These are phyloP conservation scores for Tanytarsus gracilentus DNA, from an alignment of 2,888 invertebrate genomes.

Conservation along the genomic window DNA sequence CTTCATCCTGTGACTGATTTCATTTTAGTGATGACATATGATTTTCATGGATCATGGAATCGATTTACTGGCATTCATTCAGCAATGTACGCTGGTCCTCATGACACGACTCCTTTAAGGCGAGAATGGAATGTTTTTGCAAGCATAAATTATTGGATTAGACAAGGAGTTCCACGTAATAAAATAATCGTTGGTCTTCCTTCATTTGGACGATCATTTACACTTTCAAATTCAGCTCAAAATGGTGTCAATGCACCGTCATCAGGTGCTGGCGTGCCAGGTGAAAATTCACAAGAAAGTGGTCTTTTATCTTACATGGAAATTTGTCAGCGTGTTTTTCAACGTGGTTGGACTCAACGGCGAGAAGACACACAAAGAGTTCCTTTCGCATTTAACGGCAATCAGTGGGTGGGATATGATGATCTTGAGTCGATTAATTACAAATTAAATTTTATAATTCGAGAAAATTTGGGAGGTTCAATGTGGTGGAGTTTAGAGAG, in stretches of 20 bases:
- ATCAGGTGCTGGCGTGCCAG: conserved; percentile 51
- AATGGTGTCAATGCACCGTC: conserved; percentile 51
- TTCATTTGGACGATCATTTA: conserved; percentile 61
- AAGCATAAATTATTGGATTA: conserved; percentile 47
- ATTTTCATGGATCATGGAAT: conserved; percentile 49
- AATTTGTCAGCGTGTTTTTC: conserved; percentile 37
- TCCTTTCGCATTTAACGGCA: conserved; percentile 51
- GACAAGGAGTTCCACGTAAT: conserved; percentile 47
- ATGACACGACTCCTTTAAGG: conserved; percentile 36
- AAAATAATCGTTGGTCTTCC: conserved; percentile 64
- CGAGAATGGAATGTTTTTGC: conserved; percentile 45
- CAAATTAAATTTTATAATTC: conserved; percentile 43
- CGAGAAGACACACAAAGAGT: conserved; percentile 44
- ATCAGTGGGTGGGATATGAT: conserved; percentile 65
- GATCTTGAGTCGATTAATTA: conserved; percentile 45
- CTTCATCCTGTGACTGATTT: conserved; percentile 42
- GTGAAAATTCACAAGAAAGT: conserved; percentile 53
- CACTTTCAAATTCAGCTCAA: conserved; percentile 45
- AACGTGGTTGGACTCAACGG: background rate
- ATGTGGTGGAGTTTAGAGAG: no score
- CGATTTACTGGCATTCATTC: conserved; percentile 45
- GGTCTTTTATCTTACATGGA: conserved; percentile 69
- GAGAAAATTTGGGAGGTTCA: conserved; percentile 48
- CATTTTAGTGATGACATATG: conserved; percentile 51
- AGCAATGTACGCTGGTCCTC: conserved; percentile 44